phyloP scores from a whole-genome alignment of 2,113 vertebrate genomes.

The Lampris incognitus region DNA sequence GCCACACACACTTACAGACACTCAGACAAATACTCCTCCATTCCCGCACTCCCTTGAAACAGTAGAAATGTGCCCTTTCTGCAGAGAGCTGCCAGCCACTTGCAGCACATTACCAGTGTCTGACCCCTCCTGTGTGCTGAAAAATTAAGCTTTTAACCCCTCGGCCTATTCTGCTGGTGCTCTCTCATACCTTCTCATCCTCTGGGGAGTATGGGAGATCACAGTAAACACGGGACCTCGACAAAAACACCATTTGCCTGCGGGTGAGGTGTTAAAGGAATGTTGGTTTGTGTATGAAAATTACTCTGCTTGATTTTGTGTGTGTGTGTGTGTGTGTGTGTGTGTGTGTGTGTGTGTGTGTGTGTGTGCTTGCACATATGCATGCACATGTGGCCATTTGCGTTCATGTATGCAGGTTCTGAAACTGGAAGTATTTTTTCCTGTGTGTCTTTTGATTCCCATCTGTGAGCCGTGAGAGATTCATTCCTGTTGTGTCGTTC shows the following conservation, averaged over 20 bases:
- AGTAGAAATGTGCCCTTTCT: slow-evolving; percentile 64
- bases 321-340: background rate
- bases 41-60: slow-evolving; percentile 52
- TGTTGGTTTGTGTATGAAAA: slow-evolving; percentile 1
- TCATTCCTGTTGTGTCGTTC: slow-evolving; percentile 63
- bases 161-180: slow-evolving; percentile 45
- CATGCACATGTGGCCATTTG: background rate
- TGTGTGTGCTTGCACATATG: background rate
- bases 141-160: slow-evolving; percentile 74
- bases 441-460: slow-evolving; percentile 59
- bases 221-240: background rate
- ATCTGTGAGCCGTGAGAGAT: slow-evolving; percentile 57
- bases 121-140: slow-evolving; percentile 59
- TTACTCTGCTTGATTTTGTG: background rate
- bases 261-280: slow-evolving; percentile 11
- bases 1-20: slow-evolving; percentile 20
- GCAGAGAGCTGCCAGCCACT: slow-evolving; percentile 58
- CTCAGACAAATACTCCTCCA: slow-evolving; percentile 17
- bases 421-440: slow-evolving; percentile 35
- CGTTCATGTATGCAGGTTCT: background rate
- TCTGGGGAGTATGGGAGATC: slow-evolving; percentile 33
- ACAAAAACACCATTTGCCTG: background rate
- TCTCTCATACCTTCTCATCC: slow-evolving; percentile 29
- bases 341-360: background rate
- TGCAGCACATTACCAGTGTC: slow-evolving; percentile 63